phyloP scores from a whole-genome alignment of 1,140 invertebrate species.

The Drosophila miranda region DNA sequence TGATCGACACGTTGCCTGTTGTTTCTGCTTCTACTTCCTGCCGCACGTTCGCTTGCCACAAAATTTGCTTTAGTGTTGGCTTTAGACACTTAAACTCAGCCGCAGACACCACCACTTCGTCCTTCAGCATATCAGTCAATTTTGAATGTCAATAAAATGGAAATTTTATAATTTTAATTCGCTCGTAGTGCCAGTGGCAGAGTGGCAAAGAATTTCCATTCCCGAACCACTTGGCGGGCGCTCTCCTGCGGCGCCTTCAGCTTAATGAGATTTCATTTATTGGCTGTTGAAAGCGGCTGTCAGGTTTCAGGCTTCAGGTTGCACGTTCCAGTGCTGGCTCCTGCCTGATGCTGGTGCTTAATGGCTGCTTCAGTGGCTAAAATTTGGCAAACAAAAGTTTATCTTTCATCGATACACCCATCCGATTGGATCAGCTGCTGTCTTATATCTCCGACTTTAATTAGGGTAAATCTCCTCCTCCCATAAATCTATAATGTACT shows the following conservation, averaged over 20 bases:
- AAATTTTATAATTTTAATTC: slow-evolving; percentile 77
- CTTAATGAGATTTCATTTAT: slow-evolving; percentile 78
- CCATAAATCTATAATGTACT: too few relatives aligned
- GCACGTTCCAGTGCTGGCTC: slow-evolving; percentile 3
- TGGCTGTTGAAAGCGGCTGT: slow-evolving; percentile 63
- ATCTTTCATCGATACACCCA: slow-evolving; percentile 18
- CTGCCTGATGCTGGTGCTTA: slow-evolving; percentile 12
- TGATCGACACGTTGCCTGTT: slow-evolving; percentile 68
- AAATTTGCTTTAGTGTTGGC: slow-evolving; percentile 40
- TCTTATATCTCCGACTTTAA: too few relatives aligned
- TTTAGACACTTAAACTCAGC: slow-evolving; percentile 67
- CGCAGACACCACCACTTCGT: slow-evolving; percentile 29
- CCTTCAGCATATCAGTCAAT: slow-evolving; percentile 67
- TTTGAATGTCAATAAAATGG: slow-evolving; percentile 78
- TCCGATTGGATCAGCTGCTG: slow-evolving; percentile 8
- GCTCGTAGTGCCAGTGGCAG: slow-evolving; percentile 6
- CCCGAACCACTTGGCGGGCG: slow-evolving; percentile 17
- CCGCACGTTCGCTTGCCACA: slow-evolving; percentile 21
- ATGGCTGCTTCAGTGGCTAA: slow-evolving; percentile 42
- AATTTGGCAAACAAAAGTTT: slow-evolving; percentile 31
- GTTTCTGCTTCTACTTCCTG: slow-evolving; percentile 29
- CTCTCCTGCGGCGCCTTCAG: slow-evolving; percentile 57
- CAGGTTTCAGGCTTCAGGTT: background rate
- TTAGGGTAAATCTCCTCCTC: too few relatives aligned
- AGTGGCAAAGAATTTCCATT: slow-evolving; percentile 24